These are phyloP conservation scores for Nanorana parkeri DNA, from an alignment of 2,113 vertebrate genomes.

Conservation along the genomic window DNA sequence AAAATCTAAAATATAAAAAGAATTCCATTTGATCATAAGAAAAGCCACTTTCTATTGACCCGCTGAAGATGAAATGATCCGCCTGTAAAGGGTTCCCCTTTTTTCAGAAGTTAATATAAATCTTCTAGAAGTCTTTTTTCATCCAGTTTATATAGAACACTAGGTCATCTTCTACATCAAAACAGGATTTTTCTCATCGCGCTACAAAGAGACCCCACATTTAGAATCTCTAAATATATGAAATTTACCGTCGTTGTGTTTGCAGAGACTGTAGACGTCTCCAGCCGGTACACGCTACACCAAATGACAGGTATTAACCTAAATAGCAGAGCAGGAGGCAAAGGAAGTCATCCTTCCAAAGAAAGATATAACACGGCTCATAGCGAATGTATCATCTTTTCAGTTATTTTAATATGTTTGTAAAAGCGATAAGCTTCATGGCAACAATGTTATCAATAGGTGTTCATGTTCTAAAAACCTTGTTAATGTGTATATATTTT, in stretches of 20 bases:
- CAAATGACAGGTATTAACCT: constrained; percentile 2
- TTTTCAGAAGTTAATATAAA: background rate
- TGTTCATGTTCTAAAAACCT: no score
- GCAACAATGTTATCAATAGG: no score
- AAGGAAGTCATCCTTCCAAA: background rate
- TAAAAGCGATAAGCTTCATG: no score
- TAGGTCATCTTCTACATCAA: background rate
- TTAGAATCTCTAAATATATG: background rate
- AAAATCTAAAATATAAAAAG: no score
- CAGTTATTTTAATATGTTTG: background rate
- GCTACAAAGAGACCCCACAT: background rate
- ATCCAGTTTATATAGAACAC: background rate
- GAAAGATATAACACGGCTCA: background rate
- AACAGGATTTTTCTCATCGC: background rate
- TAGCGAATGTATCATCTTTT: background rate
- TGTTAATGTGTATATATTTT: no score
- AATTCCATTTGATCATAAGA: no score
- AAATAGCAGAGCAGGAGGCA: background rate
- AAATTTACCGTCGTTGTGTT: background rate
- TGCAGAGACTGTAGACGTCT: background rate
- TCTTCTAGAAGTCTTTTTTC: no score
- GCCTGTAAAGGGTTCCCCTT: background rate
- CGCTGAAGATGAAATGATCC: background rate
- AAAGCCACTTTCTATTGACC: no score
- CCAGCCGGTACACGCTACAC: background rate